Conservation (phyloP, 53 echinoderm and acorn worm genomes). For the Temnopleurus reevesii region DNA sequence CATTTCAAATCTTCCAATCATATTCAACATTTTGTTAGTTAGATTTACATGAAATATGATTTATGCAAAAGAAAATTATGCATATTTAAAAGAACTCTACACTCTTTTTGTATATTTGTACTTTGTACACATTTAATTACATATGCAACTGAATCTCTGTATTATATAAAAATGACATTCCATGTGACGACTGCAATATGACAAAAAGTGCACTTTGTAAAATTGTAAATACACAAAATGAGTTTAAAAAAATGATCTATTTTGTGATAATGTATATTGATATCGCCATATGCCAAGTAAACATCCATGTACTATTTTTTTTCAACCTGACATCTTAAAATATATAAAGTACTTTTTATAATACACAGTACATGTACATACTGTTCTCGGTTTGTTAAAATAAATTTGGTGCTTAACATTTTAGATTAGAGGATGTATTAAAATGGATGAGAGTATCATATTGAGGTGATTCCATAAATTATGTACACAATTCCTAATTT, state of each 20-base stretch:
- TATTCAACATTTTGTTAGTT: no score
- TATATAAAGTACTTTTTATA: background rate
- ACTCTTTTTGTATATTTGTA: background rate
- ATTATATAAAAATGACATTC: background rate
- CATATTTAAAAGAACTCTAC: background rate
- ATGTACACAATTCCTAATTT: no score
- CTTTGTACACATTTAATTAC: background rate
- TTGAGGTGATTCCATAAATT: no score
- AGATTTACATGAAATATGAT: no score
- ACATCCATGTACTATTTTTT: background rate
- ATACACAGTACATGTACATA: background rate
- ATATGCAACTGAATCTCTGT: background rate
- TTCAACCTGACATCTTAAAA: no score
- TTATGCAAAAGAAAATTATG: no score
- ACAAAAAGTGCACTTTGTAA: conserved; percentile 8
- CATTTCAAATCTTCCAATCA: no score
- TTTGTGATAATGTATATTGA: background rate
- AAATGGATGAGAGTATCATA: no score
- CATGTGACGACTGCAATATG: conserved; percentile 7
- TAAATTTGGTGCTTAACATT: no score
- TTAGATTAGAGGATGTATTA: no score
- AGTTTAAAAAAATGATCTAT: background rate
- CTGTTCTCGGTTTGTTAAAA: background rate
- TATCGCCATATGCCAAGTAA: background rate
- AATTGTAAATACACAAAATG: background rate